These are phyloP conservation scores for Monopis laevigella DNA, from an alignment of 2,888 invertebrate species.

Conservation along the genomic window DNA sequence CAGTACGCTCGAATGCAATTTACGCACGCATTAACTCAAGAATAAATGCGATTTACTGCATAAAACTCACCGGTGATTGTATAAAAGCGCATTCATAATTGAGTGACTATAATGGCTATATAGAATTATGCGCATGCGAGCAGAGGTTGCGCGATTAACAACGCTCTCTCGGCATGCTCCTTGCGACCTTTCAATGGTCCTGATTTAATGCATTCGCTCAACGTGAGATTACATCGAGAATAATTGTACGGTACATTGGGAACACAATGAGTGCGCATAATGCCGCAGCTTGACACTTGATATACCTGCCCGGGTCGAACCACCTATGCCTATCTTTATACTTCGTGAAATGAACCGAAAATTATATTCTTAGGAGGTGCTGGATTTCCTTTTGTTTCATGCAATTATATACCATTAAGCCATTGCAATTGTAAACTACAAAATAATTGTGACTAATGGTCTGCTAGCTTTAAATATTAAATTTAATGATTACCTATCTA, in stretches of 20 bases:
- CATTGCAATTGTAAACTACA: too few relatives aligned
- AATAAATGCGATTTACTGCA: slow-evolving; percentile 36
- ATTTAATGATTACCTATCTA: too few relatives aligned
- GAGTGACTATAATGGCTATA: slow-evolving; percentile 26
- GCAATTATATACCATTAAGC: too few relatives aligned
- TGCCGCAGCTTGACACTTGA: slow-evolving; percentile 3
- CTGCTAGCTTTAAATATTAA: too few relatives aligned
- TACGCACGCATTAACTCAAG: slow-evolving; percentile 33
- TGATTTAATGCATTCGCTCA: slow-evolving; percentile 8
- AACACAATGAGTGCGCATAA: not conserved
- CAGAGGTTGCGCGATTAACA: slow-evolving; percentile 17
- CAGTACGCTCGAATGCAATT: slow-evolving; percentile 27
- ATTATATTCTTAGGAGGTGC: too few relatives aligned
- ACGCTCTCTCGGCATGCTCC: slow-evolving; percentile 12
- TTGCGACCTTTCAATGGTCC: slow-evolving; percentile 12
- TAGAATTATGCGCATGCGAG: slow-evolving; percentile 24
- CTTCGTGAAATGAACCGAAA: slow-evolving; percentile 24
- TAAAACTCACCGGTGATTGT: slow-evolving; percentile 28
- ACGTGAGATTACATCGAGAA: slow-evolving; percentile 6
- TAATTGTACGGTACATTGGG: slow-evolving; percentile 2
- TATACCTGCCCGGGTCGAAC: not conserved
- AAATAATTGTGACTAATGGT: too few relatives aligned
- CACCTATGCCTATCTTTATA: not conserved
- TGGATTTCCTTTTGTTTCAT: too few relatives aligned
- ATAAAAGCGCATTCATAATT: slow-evolving; percentile 29